Evolutionary conservation across 2,113 vertebrate species (phyloP).

Genomic region (Campylomormyrus tamandua): DNA sequence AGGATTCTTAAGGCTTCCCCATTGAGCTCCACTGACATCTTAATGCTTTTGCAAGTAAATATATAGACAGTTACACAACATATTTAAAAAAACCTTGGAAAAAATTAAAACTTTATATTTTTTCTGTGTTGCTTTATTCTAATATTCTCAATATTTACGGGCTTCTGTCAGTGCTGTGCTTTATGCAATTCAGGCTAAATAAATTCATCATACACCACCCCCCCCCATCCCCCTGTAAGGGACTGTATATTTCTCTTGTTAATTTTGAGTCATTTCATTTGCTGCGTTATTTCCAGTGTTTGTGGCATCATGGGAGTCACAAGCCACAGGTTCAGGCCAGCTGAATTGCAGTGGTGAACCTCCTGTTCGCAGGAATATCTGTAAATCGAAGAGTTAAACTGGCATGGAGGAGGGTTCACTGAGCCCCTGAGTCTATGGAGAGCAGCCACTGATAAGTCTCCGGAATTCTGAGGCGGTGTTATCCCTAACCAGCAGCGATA

Average conservation of each 20-base stretch:
- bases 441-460: neutral
- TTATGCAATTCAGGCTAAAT: neutral
- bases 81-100: neutral
- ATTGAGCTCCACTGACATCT: neutral
- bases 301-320: neutral
- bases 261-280: neutral
- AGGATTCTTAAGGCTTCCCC: neutral
- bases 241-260: slow-evolving; percentile 6
- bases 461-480: slow-evolving; percentile 12
- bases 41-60: neutral
- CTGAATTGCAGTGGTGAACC: neutral
- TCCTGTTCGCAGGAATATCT: neutral
- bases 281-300: neutral
- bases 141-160: neutral
- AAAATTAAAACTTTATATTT: neutral
- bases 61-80: neutral
- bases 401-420: neutral
- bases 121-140: neutral
- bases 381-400: neutral
- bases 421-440: neutral
- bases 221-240: neutral
- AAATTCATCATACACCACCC: neutral
- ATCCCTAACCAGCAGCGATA: slow-evolving; percentile 14
- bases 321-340: neutral
- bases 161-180: neutral